phyloP scores from a whole-genome alignment of 2,113 vertebrate genomes.

The Fregetta grallaria region DNA sequence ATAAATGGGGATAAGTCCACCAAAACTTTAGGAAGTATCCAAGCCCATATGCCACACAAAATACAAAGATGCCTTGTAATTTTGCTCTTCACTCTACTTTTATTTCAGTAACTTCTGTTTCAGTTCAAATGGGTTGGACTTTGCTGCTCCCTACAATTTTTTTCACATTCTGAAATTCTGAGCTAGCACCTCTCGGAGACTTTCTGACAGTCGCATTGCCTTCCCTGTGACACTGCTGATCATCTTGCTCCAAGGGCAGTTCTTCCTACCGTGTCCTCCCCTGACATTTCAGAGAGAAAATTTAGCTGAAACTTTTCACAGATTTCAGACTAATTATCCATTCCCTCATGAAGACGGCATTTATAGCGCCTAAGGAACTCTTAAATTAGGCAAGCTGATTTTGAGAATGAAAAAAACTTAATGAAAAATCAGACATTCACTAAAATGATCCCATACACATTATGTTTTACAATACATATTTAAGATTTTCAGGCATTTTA shows the following conservation, averaged over 20 bases:
- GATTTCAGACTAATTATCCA: neutral
- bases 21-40: neutral
- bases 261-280: neutral
- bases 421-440: conserved; percentile 9
- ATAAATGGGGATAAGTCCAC: neutral
- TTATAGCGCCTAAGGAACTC: neutral
- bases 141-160: neutral
- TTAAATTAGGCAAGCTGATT: neutral
- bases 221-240: neutral
- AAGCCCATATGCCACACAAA: neutral
- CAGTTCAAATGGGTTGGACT: neutral
- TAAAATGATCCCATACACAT: neutral
- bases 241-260: neutral
- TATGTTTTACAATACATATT: neutral
- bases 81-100: neutral
- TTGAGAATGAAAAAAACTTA: conserved; percentile 12
- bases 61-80: neutral
- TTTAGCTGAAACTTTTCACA: neutral
- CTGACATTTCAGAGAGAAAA: neutral
- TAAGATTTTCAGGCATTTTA: conserved; percentile 32
- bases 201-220: neutral
- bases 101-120: neutral
- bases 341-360: neutral
- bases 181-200: neutral
- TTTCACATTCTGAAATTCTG: neutral